Percentiles rank a stretch among this genome's conserved stretches.
Conservation (phyloP, 1,140 invertebrate species). For the Macrostomum lignano region DNA sequence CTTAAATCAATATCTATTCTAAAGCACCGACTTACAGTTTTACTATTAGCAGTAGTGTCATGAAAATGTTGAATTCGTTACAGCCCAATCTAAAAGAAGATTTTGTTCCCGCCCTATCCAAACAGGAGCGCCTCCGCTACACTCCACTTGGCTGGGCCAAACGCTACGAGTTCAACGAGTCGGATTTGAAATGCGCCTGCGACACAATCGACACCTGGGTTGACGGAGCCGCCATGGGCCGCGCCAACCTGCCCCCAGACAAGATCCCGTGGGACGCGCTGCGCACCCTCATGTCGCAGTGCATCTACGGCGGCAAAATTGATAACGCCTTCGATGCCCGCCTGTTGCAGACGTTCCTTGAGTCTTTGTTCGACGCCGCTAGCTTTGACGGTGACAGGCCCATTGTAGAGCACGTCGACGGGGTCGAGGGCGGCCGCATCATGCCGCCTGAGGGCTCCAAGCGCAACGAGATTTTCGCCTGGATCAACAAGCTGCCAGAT, state of each 20-base stretch:
- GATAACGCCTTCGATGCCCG: constrained; percentile 81
- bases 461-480: constrained; percentile 75
- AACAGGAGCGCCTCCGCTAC: constrained; percentile 78
- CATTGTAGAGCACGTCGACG: constrained; percentile 47
- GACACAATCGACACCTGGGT: constrained; percentile 97
- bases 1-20: too few species aligned
- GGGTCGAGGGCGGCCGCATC: constrained; percentile 32
- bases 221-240: constrained; percentile 77
- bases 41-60: too few species aligned
- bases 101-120: too few species aligned
- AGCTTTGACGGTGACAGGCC: constrained; percentile 84
- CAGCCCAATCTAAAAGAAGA: too few species aligned
- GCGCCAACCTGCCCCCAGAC: constrained; percentile 82
- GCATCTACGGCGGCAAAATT: constrained; percentile 97
- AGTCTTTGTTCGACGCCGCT: constrained; percentile 68
- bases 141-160: constrained; percentile 91
- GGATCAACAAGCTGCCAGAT: constrained; percentile 61
- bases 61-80: too few species aligned
- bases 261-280: constrained; percentile 95
- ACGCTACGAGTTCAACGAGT: constrained; percentile 86
- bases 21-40: too few species aligned
- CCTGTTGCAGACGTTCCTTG: constrained; percentile 66
- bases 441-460: constrained; percentile 72
- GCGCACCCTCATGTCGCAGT: constrained; percentile 70
- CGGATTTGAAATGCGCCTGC: constrained; percentile 77